Evolutionary conservation across 2,113 vertebrate species (phyloP), one percentile per base, ranked within the genome.

Genomic region (Syrmaticus mikado): DNA sequence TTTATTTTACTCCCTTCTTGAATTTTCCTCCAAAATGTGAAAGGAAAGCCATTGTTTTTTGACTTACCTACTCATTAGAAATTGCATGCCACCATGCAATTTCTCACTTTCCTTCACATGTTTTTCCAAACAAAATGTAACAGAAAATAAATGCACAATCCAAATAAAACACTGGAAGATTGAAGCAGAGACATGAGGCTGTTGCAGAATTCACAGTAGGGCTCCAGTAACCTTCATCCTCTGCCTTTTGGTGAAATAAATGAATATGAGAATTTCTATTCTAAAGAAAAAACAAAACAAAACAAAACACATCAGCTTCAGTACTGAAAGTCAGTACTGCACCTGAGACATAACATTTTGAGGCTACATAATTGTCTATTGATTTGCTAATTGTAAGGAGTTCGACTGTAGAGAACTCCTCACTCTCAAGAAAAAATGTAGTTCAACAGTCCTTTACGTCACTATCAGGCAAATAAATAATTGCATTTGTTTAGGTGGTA

Each of bases 361-460:
- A 91, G 61, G 66, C 28, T 68, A 58, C 19, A 16, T 27, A 19
- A 53, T 34, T 93, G 93, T 70, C 91, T 87, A 78, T 77, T 89
- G 66, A 84, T 89, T 92, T 41, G 45, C 16, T 91, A 22, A 32
- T 38, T 71, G 8, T 72, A 34, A 85, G 73, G 92, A 64, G 30
- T 52, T 72, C 21, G 18, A 10, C 67, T 87, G 40, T 48, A 70
- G 53, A 38, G 21, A 80, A 13, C n/a, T 82, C 20, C 48, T 62
- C 17, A 40, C 28, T 93, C 50, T 27, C 7, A 43, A 93, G 13
- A 25, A 24, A 27, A 45, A 67, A 7, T 21, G 55, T 52, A 32
- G 1, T 27, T 66, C 5, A 43, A 8, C 14, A 57, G 36, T 45
- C 27, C 45, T 91, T 71, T 60, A 46, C 34, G 90, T 34, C 32